phyloP scores from a whole-genome alignment of 2,797 vertebrate genomes.

The Lemur catta region DNA sequence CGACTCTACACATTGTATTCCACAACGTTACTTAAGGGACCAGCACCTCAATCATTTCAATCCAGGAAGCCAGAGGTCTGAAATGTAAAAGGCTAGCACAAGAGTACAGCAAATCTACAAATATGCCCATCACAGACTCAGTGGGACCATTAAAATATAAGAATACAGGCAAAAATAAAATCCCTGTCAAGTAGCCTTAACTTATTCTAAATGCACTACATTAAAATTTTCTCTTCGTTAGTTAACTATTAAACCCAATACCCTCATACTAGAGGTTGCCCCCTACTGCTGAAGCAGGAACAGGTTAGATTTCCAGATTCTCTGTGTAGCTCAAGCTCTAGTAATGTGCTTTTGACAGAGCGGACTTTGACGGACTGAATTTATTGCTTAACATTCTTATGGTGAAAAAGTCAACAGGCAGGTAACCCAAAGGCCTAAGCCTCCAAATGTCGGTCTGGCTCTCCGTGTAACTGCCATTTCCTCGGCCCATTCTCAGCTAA shows the following conservation, averaged over 20 bases:
- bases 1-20: neutral
- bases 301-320: neutral
- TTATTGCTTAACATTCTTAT: neutral
- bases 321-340: neutral
- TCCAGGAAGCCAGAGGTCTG: neutral
- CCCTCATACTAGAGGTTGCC: neutral
- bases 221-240: neutral
- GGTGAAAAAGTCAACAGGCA: conserved; percentile 3
- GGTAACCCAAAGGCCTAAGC: neutral
- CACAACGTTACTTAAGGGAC: neutral
- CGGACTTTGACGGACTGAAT: neutral
- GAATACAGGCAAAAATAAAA: neutral
- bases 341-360: neutral
- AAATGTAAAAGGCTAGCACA: neutral
- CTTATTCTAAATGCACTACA: neutral
- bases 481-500: neutral
- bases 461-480: neutral
- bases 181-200: neutral
- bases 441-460: neutral
- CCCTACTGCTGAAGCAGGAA: neutral
- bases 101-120: neutral
- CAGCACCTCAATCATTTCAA: neutral
- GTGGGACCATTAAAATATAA: neutral
- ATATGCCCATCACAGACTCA: neutral
- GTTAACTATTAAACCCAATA: conserved; percentile 68